These are phyloP conservation scores for Lissonota sp. DNA, from an alignment of 2,888 invertebrate genomes.

Conservation along the genomic window DNA sequence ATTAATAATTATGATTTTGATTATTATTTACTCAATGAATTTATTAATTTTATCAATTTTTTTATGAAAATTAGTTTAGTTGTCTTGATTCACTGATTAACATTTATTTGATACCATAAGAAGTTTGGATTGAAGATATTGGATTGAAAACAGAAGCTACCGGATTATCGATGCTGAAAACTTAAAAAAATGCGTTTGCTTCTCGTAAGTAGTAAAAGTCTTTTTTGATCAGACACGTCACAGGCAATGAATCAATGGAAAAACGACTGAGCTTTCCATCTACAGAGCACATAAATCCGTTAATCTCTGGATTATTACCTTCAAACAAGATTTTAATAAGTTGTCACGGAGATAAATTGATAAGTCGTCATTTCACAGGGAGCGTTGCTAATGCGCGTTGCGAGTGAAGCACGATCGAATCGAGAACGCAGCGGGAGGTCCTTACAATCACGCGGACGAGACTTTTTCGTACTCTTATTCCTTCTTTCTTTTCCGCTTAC, in stretches of 20 bases:
- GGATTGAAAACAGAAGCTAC: not conserved
- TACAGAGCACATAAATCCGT: not conserved
- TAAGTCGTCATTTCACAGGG: slow-evolving; percentile 62
- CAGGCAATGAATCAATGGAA: not conserved
- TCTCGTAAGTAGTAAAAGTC: slow-evolving; percentile 41
- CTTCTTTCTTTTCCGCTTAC: slow-evolving; percentile 28
- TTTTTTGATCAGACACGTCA: slow-evolving; percentile 35
- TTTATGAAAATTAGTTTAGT: too few species aligned
- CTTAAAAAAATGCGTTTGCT: not conserved
- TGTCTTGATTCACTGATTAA: too few species aligned
- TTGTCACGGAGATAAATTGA: slow-evolving; percentile 65
- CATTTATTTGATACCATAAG: too few species aligned
- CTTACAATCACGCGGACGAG: slow-evolving; percentile 40
- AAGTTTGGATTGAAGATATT: not conserved
- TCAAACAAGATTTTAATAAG: slow-evolving; percentile 60
- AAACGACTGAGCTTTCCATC: not conserved
- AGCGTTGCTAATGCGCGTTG: slow-evolving; percentile 65
- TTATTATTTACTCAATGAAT: too few species aligned
- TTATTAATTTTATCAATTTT: too few species aligned
- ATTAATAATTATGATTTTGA: not conserved
- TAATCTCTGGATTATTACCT: slow-evolving; percentile 50
- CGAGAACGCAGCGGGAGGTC: slow-evolving; percentile 66
- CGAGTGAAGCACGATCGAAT: slow-evolving; percentile 67
- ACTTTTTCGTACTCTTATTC: slow-evolving; percentile 23
- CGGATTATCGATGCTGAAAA: not conserved